A percentile compares a stretch with the other conserved stretches of the same genome.
Evolutionary conservation across 2,888 invertebrate species (phyloP).

Genomic region (Agrochola lychnidis): DNA sequence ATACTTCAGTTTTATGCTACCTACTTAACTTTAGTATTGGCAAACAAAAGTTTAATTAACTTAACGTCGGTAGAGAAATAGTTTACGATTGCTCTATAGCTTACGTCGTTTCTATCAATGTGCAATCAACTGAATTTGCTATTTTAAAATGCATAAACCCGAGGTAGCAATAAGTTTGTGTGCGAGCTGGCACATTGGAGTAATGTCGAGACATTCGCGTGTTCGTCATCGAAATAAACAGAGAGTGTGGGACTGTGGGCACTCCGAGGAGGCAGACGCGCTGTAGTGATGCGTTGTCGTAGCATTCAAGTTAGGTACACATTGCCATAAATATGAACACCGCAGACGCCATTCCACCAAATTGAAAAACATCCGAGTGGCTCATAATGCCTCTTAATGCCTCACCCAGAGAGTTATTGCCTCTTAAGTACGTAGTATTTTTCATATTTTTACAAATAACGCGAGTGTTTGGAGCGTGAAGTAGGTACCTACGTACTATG

Average conservation of each 20-base stretch:
- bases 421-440: constrained; percentile 83
- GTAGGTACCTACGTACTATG: constrained; percentile 22
- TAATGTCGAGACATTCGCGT: constrained; percentile 4
- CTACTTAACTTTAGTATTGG: not conserved
- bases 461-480: constrained; percentile 71
- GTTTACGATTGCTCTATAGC: not conserved
- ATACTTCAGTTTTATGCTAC: constrained; percentile 10
- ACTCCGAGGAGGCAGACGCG: constrained; percentile 8
- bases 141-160: constrained; percentile 23
- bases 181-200: not conserved
- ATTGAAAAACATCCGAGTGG: constrained; percentile 89
- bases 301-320: constrained; percentile 69
- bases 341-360: constrained; percentile 83
- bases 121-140: constrained; percentile 23
- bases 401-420: constrained; percentile 83
- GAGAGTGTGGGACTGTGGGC: constrained; percentile 21
- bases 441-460: constrained; percentile 87
- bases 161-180: constrained; percentile 3
- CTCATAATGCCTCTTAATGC: constrained; percentile 88
- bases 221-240: constrained; percentile 30
- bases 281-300: constrained; percentile 55
- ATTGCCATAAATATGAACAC: constrained; percentile 78
- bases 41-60: constrained; percentile 17
- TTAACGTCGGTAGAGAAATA: not conserved
- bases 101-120: constrained; percentile 29